Evolutionary conservation across 2,113 vertebrate genomes (phyloP), one percentile per base, ranked within the genome.

Genomic region (Sebastes schlegelii): DNA sequence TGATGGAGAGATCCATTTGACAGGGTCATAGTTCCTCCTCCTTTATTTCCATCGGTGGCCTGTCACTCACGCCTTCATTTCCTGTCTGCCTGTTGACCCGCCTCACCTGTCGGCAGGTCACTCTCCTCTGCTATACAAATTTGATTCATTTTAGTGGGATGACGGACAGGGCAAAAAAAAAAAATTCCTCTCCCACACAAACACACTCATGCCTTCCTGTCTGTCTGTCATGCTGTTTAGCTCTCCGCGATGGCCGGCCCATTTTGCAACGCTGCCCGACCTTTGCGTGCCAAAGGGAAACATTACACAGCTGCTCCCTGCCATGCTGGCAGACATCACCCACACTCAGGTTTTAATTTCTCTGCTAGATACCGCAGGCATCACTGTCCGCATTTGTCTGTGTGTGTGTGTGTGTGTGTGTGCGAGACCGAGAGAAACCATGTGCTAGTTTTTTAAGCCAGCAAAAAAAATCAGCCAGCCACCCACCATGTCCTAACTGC

Each of bases 281-380:
- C 80, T 58, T 54, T 70, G 57, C 21, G 48, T 86, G 89, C 91
- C 88, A 91, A 82, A 89, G 69, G 66, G 84, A 74, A 83, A 52
- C 79, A 74, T 89, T 80, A 84, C 84, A 78, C 90, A 93, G 87
- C 90, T 91, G 92, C 89, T 92, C 75, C 72, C 87, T 61, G 79
- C 82, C 68, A 69, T 7, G 71, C 74, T 80, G 88, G 82, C 81
- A 76, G 48, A 77, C 86, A 87, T 89, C 86, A 26, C 65, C 84
- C 80, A 40, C 40, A 60, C 85, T 82, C 82, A 60, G 70, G 65
- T 63, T 91, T 81, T 79, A 79, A 83, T 89, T 88, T 77, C 78
- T 71, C 80, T 64, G 71, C 62, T 72, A 34, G 42, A 34, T n/a
- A 54, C 64, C 3, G 6, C 60, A 40, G 74, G 72, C 64, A 67